Evolutionary conservation across 1,140 invertebrate species (phyloP).

Genomic region (Medauroidea extradentata): DNA sequence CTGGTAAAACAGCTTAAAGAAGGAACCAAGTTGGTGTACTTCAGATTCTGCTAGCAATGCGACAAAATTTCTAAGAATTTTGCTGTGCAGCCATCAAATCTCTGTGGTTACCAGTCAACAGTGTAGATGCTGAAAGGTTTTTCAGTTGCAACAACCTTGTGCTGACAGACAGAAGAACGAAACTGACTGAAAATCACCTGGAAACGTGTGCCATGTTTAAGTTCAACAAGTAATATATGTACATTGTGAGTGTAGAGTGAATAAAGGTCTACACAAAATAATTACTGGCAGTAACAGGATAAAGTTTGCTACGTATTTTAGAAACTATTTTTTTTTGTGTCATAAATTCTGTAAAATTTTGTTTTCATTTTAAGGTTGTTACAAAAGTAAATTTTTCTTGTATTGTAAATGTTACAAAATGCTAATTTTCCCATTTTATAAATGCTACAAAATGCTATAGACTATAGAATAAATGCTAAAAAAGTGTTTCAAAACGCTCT

Average conservation of each 20-base stretch:
- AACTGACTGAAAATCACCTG: background rate
- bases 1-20: background rate
- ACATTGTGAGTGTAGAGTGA: background rate
- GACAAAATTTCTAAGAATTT: background rate
- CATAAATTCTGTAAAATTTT: too few species aligned
- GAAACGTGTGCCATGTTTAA: background rate
- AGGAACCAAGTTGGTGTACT: background rate
- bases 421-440: too few species aligned
- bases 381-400: too few species aligned
- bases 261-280: too few species aligned
- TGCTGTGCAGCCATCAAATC: background rate
- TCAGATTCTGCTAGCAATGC: background rate
- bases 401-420: too few species aligned
- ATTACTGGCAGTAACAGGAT: too few species aligned
- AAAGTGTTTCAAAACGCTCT: too few species aligned
- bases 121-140: background rate
- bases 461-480: too few species aligned
- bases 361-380: too few species aligned
- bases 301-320: too few species aligned
- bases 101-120: slow-evolving; percentile 1
- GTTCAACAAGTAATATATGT: background rate
- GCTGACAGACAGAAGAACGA: background rate
- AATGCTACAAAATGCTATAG: too few species aligned
- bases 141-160: background rate
- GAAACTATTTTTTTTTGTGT: too few species aligned